These are phyloP conservation scores for Argynnis bischoffii DNA, from an alignment of 2,888 invertebrate species.

Conservation along the genomic window DNA sequence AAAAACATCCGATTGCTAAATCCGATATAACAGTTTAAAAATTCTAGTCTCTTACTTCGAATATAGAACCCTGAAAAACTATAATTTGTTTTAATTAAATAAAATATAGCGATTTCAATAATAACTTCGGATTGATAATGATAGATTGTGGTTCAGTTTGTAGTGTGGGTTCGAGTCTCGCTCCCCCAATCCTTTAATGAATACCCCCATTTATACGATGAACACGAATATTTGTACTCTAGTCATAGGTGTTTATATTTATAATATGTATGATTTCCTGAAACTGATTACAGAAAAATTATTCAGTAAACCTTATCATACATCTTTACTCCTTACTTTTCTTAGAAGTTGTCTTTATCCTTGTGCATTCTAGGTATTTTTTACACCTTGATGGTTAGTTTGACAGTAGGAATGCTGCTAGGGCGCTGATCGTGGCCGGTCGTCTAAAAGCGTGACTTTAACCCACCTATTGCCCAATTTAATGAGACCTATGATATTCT, in stretches of 20 bases:
- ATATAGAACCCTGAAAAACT: too few relatives aligned
- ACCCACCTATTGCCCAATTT: conserved; percentile 51
- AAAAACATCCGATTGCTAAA: too few relatives aligned
- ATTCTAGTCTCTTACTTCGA: too few relatives aligned
- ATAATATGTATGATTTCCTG: conserved; percentile 22
- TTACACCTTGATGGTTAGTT: conserved; percentile 67
- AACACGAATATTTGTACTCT: too few relatives aligned
- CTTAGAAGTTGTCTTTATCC: conserved; percentile 51
- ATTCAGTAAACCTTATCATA: background rate
- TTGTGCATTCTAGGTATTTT: conserved; percentile 62
- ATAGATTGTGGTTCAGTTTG: too few relatives aligned
- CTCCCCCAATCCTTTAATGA: too few relatives aligned
- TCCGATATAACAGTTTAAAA: too few relatives aligned
- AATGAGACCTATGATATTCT: conserved; percentile 50
- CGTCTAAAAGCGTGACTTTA: conserved; percentile 68
- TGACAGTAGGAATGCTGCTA: conserved; percentile 74
- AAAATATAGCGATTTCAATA: background rate
- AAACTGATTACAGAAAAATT: conserved; percentile 25
- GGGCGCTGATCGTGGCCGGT: conserved; percentile 71
- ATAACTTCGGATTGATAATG: background rate
- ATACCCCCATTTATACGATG: too few relatives aligned
- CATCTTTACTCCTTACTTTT: conserved; percentile 34
- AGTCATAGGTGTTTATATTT: too few relatives aligned
- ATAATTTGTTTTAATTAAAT: background rate
- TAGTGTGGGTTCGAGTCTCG: too few relatives aligned